Conservation (phyloP, 2,797 vertebrate species). For the Melanotaenia maccullochi region DNA sequence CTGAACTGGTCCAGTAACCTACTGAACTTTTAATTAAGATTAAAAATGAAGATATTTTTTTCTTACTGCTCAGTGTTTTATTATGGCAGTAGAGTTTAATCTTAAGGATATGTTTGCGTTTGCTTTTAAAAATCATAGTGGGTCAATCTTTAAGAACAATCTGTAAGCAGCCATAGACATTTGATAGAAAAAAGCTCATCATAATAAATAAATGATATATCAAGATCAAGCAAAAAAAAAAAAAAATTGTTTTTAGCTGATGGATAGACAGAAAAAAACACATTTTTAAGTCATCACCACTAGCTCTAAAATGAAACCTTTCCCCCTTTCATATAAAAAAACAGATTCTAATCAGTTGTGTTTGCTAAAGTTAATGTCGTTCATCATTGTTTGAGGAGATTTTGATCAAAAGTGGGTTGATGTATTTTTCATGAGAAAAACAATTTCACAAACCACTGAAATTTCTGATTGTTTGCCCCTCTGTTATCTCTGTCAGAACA, state of each 20-base stretch:
- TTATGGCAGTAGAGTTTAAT: too few relatives aligned
- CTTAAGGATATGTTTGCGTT: neutral
- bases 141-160: neutral
- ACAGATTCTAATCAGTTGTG: neutral
- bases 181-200: neutral
- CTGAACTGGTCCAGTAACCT: too few relatives aligned
- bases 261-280: neutral
- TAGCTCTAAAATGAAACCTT: neutral
- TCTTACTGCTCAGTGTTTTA: too few relatives aligned
- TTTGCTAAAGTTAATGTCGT: constrained; percentile 14
- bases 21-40: too few relatives aligned
- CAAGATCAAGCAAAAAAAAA: neutral
- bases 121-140: neutral
- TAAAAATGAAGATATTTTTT: too few relatives aligned
- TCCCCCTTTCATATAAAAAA: neutral
- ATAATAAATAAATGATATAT: neutral
- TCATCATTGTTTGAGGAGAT: constrained; percentile 9
- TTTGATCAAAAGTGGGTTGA: neutral
- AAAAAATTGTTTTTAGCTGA: neutral
- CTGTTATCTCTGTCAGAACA: constrained; percentile 29
- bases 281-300: neutral
- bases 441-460: neutral
- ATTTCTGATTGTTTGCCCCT: neutral
- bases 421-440: constrained; percentile 1
- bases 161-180: too few relatives aligned